Percentiles rank a stretch among this genome's conserved stretches.
Conservation (phyloP, 2,113 vertebrate genomes). For the Trochalopteron elliotii region DNA sequence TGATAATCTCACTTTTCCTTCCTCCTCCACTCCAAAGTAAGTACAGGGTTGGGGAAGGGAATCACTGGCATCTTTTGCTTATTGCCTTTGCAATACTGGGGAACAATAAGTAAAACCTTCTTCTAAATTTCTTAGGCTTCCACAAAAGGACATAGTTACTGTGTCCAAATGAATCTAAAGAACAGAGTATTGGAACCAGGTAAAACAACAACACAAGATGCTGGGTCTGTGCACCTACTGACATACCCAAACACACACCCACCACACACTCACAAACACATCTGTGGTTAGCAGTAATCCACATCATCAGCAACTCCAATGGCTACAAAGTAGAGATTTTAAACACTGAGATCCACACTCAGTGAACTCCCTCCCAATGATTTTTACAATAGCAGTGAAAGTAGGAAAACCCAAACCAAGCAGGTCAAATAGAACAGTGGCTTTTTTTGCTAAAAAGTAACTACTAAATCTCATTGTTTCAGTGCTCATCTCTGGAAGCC, state of each 20-base stretch:
- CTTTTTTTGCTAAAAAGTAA: background rate
- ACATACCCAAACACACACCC: background rate
- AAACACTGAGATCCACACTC: background rate
- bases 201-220: accelerated
- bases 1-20: background rate
- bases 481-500: background rate
- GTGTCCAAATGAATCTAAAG: background rate
- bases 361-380: background rate
- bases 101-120: background rate
- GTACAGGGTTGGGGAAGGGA: background rate
- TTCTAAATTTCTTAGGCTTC: background rate
- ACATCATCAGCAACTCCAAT: background rate
- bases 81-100: background rate
- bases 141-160: background rate
- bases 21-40: background rate
- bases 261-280: background rate
- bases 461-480: background rate
- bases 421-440: background rate
- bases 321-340: accelerated
- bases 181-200: background rate
- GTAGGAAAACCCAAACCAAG: background rate
- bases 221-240: too few species aligned
- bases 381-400: background rate
- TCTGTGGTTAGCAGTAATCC: background rate
- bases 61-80: background rate